Conservation (phyloP, 30 jellyfish, hydroid and myxozoan species). For the Aurelia sp. region DNA sequence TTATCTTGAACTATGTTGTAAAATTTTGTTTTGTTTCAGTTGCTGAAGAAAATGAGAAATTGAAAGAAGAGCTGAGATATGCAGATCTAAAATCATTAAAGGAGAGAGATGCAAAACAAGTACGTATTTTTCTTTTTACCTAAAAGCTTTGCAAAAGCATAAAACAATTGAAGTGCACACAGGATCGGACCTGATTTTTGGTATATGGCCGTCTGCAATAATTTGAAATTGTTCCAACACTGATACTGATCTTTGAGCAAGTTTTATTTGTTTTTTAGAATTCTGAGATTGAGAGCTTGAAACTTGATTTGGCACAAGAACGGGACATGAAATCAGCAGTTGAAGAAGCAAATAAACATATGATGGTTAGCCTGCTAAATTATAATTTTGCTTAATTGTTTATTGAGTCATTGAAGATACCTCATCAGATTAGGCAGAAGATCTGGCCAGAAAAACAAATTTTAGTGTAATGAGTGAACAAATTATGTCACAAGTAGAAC, state of each 20-base stretch:
- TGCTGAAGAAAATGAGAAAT: conserved; percentile 84
- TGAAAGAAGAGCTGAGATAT: conserved; percentile 87
- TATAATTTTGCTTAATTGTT: too few relatives aligned
- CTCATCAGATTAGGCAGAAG: too few relatives aligned
- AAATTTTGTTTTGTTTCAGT: conserved; percentile 56
- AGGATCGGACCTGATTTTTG: background rate
- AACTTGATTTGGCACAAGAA: conserved; percentile 48
- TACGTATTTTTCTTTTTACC: conserved; percentile 1
- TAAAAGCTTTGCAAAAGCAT: too few relatives aligned
- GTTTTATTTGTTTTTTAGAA: conserved; percentile 23
- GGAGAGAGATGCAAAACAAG: conserved; percentile 91
- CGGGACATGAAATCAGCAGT: conserved; percentile 53
- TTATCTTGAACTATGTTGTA: too few relatives aligned
- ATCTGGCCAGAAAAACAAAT: too few relatives aligned
- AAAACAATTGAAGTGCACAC: too few relatives aligned
- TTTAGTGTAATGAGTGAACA: too few relatives aligned
- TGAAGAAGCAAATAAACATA: conserved; percentile 69
- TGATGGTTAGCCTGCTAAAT: conserved; percentile 35
- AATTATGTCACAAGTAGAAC: too few relatives aligned
- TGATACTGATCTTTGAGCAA: background rate
- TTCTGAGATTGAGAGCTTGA: conserved; percentile 53
- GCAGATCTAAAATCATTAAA: conserved; percentile 93
- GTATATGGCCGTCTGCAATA: too few relatives aligned
- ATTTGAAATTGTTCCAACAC: too few relatives aligned
- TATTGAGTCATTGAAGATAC: too few relatives aligned